These are phyloP conservation scores for Hipparchia semele DNA, from an alignment of 2,888 invertebrate genomes.

Conservation along the genomic window DNA sequence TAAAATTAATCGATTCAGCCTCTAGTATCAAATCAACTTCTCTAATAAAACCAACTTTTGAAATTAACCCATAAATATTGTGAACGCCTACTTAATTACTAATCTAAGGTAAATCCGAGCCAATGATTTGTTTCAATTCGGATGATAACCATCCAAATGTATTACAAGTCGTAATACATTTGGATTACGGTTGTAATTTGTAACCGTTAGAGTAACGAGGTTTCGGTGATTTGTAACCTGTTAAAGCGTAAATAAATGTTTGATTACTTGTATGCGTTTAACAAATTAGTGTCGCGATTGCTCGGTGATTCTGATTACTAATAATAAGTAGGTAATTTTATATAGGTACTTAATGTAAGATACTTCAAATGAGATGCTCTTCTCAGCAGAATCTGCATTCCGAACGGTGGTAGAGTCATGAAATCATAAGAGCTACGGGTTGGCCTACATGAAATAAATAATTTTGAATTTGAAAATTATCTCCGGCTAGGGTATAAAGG, in stretches of 20 bases:
- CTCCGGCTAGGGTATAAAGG: no score
- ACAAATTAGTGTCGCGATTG: neutral
- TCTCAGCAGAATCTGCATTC: no score
- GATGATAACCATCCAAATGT: constrained; percentile 19
- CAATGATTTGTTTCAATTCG: constrained; percentile 16
- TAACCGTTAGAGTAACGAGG: constrained; percentile 20
- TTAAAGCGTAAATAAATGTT: constrained; percentile 13
- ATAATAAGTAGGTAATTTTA: neutral
- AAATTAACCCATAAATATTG: constrained; percentile 21
- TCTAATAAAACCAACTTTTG: constrained; percentile 17
- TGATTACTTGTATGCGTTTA: neutral
- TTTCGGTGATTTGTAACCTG: constrained; percentile 14
- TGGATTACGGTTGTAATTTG: no score
- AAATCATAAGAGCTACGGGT: no score
- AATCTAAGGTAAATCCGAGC: constrained; percentile 6
- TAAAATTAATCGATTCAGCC: constrained; percentile 1
- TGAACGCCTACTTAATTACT: constrained; percentile 12
- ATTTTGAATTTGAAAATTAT: no score
- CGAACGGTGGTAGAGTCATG: no score
- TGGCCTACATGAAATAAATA: no score
- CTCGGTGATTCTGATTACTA: neutral
- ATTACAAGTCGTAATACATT: neutral
- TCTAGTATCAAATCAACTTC: neutral
- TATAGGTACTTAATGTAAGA: no score
- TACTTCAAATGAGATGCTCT: no score